Percentiles rank a stretch among this genome's conserved stretches.
Evolutionary conservation across 2,797 vertebrate genomes (phyloP).

Genomic region (Poeciliopsis paucimaculata): DNA sequence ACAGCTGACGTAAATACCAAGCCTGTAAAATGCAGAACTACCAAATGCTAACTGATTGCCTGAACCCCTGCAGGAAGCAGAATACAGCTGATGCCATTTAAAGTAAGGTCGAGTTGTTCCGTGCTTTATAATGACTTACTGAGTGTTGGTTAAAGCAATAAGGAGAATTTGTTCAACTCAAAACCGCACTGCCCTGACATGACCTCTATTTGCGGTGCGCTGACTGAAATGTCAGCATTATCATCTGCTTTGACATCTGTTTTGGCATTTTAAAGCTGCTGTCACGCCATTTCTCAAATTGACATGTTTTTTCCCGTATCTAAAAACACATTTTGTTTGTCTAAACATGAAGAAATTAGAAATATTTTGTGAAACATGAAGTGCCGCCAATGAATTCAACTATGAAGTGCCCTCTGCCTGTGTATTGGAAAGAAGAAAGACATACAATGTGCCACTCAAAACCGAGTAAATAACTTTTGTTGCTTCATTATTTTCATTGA

Average conservation of each 20-base stretch:
- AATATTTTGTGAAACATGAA: neutral
- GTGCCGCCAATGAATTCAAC: neutral
- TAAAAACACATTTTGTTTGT: neutral
- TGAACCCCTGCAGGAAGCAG: constrained; percentile 19
- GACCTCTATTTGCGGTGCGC: constrained; percentile 13
- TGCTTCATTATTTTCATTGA: neutral
- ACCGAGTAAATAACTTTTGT: neutral
- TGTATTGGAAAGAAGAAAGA: neutral
- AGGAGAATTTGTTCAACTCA: constrained; percentile 3
- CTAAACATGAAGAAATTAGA: neutral
- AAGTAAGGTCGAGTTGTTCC: constrained; percentile 14
- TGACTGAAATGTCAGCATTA: constrained; percentile 30
- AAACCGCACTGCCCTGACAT: neutral
- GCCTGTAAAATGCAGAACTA: constrained; percentile 12
- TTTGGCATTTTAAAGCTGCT: constrained; percentile 7
- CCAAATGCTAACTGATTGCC: constrained; percentile 22
- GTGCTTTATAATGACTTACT: constrained; percentile 40
- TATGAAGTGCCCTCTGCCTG: neutral
- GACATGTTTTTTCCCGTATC: neutral
- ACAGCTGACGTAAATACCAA: neutral
- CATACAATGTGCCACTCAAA: neutral
- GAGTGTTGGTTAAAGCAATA: constrained; percentile 29
- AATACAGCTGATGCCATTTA: constrained; percentile 16
- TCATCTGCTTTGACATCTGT: constrained; percentile 10
- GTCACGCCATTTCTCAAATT: neutral